Conservation (phyloP, 92 coral and sea anemone species). For the Epizoanthus illoricatus region DNA sequence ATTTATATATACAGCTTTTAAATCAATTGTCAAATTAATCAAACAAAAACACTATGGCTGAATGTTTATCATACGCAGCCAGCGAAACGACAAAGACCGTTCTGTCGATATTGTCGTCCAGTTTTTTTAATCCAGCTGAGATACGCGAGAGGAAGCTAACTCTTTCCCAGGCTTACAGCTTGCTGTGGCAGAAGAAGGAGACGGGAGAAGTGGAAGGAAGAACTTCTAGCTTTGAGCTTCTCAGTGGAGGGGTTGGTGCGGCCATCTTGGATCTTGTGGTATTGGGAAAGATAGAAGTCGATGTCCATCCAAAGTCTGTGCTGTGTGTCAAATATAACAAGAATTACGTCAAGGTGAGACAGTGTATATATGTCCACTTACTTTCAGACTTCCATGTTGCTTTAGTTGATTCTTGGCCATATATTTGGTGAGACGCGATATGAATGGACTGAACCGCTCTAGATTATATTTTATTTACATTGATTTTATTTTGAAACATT, state of each 20-base stretch:
- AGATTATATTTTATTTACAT: too few species aligned
- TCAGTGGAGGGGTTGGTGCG: neutral
- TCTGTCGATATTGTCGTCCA: neutral
- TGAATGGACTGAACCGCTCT: too few species aligned
- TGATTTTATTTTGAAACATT: too few species aligned
- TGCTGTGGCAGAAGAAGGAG: conserved; percentile 3
- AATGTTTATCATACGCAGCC: neutral
- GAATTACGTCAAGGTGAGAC: neutral
- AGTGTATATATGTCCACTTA: too few species aligned
- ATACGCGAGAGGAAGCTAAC: neutral
- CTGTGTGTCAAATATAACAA: neutral
- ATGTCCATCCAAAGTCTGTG: neutral
- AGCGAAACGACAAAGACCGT: neutral
- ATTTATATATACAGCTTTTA: too few species aligned
- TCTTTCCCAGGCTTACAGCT: conserved; percentile 4
- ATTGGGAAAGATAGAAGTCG: conserved; percentile 1
- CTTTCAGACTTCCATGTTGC: too few species aligned
- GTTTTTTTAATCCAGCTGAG: neutral
- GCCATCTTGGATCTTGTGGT: conserved; percentile 20
- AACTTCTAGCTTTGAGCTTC: neutral
- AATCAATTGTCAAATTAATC: neutral
- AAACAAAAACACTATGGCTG: neutral
- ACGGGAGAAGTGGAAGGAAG: conserved; percentile 7
- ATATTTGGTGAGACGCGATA: too few species aligned
- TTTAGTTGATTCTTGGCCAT: too few species aligned